Percentiles rank a stretch among this genome's conserved stretches.
These are phyloP conservation scores for Drosophila takahashii DNA, from an alignment of 1,140 invertebrate species.

Conservation along the genomic window DNA sequence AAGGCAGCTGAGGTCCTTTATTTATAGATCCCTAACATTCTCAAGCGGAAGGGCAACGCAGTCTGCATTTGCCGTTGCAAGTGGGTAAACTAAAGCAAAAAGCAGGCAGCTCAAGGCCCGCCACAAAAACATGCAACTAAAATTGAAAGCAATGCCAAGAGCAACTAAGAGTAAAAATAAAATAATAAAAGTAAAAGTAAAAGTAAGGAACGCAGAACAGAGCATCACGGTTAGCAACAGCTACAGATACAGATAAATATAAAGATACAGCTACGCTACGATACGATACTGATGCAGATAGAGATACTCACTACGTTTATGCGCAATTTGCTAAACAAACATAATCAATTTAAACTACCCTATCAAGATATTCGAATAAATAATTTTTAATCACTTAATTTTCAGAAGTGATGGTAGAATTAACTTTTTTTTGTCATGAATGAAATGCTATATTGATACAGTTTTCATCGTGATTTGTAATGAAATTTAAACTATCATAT, in stretches of 20 bases:
- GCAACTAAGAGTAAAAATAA: slow-evolving; percentile 52
- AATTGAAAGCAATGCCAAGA: slow-evolving; percentile 58
- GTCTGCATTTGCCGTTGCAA: slow-evolving; percentile 8
- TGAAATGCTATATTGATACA: too few relatives aligned
- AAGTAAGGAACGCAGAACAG: slow-evolving; percentile 41
- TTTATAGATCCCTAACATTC: slow-evolving; percentile 11
- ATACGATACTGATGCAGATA: slow-evolving; percentile 22
- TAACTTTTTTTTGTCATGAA: not conserved
- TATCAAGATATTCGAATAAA: not conserved
- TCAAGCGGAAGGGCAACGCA: not conserved
- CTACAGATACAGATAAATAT: slow-evolving; percentile 39
- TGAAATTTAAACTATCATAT: too few relatives aligned
- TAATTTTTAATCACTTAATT: not conserved
- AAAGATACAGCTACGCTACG: slow-evolving; percentile 11
- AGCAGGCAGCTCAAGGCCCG: slow-evolving; percentile 25
- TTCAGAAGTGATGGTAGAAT: too few relatives aligned
- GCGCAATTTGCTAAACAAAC: slow-evolving; percentile 8
- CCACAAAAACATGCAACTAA: slow-evolving; percentile 57
- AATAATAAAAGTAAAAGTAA: slow-evolving; percentile 50
- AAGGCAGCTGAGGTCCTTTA: slow-evolving; percentile 17
- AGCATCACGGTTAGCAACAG: slow-evolving; percentile 43
- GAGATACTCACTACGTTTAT: slow-evolving; percentile 17
- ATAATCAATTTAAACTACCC: not conserved
- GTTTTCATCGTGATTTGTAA: too few relatives aligned
- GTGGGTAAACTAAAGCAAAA: slow-evolving; percentile 14